Evolutionary conservation across 1,140 invertebrate genomes (phyloP).

Genomic region (Aphelinus certus): DNA sequence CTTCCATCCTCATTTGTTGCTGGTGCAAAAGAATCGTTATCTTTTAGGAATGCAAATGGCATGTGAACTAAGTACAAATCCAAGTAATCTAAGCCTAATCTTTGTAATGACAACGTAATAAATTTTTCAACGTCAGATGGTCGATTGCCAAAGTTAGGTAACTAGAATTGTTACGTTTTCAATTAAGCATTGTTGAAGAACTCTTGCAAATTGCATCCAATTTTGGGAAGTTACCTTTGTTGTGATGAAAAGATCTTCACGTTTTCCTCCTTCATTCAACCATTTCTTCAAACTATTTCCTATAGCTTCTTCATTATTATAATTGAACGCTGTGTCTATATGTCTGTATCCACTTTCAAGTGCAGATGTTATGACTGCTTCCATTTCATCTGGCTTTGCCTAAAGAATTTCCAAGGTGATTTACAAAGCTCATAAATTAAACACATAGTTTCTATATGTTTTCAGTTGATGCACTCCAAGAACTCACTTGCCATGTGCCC

Average conservation of each 20-base stretch:
- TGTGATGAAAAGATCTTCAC: conserved; percentile 83
- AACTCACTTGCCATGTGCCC: conserved; percentile 82
- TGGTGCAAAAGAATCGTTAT: conserved; percentile 63
- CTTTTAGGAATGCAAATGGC: conserved; percentile 74
- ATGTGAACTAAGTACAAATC: conserved; percentile 88
- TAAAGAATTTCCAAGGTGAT: conserved; percentile 50
- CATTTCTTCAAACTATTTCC: conserved; percentile 79
- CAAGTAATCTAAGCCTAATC: conserved; percentile 81
- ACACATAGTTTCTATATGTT: no score
- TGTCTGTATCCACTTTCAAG: conserved; percentile 76
- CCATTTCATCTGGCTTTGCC: conserved; percentile 77
- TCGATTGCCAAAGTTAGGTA: conserved; percentile 72
- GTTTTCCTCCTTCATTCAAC: conserved; percentile 75
- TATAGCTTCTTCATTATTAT: conserved; percentile 83
- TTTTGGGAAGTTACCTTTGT: conserved; percentile 73
- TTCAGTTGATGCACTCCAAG: background rate
- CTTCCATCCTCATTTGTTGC: conserved; percentile 69
- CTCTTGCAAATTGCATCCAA: background rate
- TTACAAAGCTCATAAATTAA: no score
- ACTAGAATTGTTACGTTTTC: conserved; percentile 55
- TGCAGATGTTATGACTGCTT: conserved; percentile 73
- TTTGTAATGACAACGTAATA: conserved; percentile 76
- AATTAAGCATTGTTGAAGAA: conserved; percentile 20
- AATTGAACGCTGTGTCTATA: conserved; percentile 84
- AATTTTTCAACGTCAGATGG: conserved; percentile 77